phyloP scores from a whole-genome alignment of 1,140 invertebrate genomes.

The Vanessa tameamea region DNA sequence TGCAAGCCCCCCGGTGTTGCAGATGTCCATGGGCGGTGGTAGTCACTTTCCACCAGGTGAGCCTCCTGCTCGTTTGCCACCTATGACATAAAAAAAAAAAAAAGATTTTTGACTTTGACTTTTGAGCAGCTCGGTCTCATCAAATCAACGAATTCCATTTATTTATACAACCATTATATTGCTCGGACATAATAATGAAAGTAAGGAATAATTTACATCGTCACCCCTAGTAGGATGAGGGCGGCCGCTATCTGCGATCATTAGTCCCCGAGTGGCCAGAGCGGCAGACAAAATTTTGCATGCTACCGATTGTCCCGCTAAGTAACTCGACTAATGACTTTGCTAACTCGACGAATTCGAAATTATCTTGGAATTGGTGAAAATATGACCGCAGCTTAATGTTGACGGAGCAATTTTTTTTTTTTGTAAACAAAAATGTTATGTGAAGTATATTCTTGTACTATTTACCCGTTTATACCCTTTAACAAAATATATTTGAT shows the following conservation, averaged over 20 bases:
- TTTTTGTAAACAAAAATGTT: not conserved
- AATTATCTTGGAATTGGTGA: constrained; percentile 12
- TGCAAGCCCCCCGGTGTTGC: too few species aligned
- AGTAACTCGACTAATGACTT: constrained; percentile 61
- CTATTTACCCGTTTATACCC: too few species aligned
- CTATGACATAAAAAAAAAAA: too few species aligned
- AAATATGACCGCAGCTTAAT: not conserved
- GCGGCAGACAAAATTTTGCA: constrained; percentile 64
- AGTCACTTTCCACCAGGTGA: too few species aligned
- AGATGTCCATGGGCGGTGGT: too few species aligned
- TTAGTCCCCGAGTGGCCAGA: constrained; percentile 63
- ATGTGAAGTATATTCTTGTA: too few species aligned
- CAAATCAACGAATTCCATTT: too few species aligned
- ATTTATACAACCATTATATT: not conserved
- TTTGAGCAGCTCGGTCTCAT: too few species aligned
- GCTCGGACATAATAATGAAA: constrained; percentile 13
- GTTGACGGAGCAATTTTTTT: not conserved
- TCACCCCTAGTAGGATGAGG: constrained; percentile 57
- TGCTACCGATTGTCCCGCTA: constrained; percentile 60
- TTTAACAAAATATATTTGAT: too few species aligned
- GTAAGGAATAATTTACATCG: constrained; percentile 27
- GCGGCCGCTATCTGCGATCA: constrained; percentile 65
- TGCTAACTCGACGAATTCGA: constrained; percentile 43
- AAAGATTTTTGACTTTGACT: too few species aligned
- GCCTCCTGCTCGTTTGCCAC: too few species aligned